Evolutionary conservation across 1,140 invertebrate species (phyloP), one percentile per base, ranked within the genome.

Genomic region (Drosophila novamexicana): DNA sequence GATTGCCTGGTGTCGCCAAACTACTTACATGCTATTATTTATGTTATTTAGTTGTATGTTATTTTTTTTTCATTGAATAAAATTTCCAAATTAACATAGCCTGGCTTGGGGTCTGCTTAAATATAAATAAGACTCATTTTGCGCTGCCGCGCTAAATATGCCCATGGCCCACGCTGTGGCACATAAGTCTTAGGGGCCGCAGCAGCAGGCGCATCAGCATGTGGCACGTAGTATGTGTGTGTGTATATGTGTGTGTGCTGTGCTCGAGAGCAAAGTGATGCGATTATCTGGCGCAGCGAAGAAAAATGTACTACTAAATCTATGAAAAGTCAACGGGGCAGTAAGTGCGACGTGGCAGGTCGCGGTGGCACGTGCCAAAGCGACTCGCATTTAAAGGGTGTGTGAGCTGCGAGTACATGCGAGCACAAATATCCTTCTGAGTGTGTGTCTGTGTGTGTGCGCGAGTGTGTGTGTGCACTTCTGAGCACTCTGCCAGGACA

Each of bases 221-320:
- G 66, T 63, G 75, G 78, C 83, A 86, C 82, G 82, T 84, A 77
- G 40, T 14, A 39, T 39, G 22, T 52, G 36, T 36, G 57, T 45
- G 52, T 63, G 22, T 22, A 1, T 18, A 1, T 18, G 18, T 29
- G 37, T 34, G 22, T 34, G 64, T 47, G 40, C 37, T 47, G 16
- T 40, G 39, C 52, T 18, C 18, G 40, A n/a, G 54, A 59, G 61
- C 47, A 40, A 59, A 53, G 69, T 58, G 52, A 57, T 69, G 58
- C 73, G 73, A 71, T 75, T 71, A 71, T 67, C 44, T 67, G 58
- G 57, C 47, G 67, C 67, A 50, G n/a, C 52, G 14, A 54, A 86
- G 83, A 86, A 86, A 81, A 82, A 86, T 86, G 82, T 82, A 79
- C 83, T 86, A 58, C 76, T 86, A 86, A 88, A 86, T 86, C 82